Evolutionary conservation across 1,140 invertebrate genomes (phyloP), one percentile per base, ranked within the genome.

Genomic region (Notospermus geniculatus): DNA sequence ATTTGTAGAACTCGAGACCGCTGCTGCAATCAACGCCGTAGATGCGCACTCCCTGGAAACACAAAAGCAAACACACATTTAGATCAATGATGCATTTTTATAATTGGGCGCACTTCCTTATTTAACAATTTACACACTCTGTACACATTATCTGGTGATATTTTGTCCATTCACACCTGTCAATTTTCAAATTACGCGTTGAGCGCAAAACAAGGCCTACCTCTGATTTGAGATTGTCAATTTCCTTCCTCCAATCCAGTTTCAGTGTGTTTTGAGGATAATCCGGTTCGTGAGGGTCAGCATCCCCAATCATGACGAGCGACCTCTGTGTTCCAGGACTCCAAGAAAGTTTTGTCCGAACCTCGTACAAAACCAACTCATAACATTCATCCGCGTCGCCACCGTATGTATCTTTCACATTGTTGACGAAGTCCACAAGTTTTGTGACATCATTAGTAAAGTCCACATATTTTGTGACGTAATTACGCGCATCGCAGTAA

Each of bases 301-400:
- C 62, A 54, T 77, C 75, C 0, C 75, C 72, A n/a, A 77, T 76
- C 59, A 77, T 66, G 29, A 77, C 69, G 22, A 77, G 64, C 15
- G 71, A 66, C 53, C 66, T 63, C 56, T 73, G 66, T 23, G 67
- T 68, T 13, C 72, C 75, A 2, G 72, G 68, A 15, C 71, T 72
- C 74, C 74, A 76, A 28, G 74, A 71, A 43, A 76, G 62, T 15
- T 69, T 67, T 7, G 68, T 65, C 36, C 65, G 63, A 45, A 68
- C 73, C 45, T 74, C 57, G 4, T 66, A 56, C 23, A 78, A 59
- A 19, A 76, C 65, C n/a, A 74, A 64, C 60, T 77, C 75, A 54
- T 77, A 77, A 39, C 74, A 77, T 56, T 78, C 75, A 28, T 70
- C 67, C 11, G 54, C 57, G 32, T 77, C 73, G 4, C 71, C 73